These are phyloP conservation scores for Pedionomus torquatus DNA, from an alignment of 2,113 vertebrate genomes.

Conservation along the genomic window DNA sequence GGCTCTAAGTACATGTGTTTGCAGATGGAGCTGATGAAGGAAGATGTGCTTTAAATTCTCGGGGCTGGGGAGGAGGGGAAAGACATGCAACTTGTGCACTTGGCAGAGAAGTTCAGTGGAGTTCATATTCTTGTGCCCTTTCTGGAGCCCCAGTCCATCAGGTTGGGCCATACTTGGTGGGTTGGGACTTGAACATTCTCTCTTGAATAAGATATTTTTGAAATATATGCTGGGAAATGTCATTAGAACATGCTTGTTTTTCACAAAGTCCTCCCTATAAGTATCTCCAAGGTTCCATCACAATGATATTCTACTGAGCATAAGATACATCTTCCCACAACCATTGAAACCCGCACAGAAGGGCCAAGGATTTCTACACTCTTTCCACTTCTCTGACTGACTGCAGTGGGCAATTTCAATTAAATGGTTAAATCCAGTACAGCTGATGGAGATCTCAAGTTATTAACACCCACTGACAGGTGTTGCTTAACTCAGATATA, in stretches of 20 bases:
- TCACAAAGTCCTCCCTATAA: not conserved
- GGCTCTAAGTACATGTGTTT: not conserved
- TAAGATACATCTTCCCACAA: not conserved
- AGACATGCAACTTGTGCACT: not conserved
- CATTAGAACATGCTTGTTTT: not conserved
- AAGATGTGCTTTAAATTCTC: not conserved
- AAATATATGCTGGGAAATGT: not conserved
- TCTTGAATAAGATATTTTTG: not conserved
- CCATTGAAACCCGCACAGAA: not conserved
- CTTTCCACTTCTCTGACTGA: not conserved
- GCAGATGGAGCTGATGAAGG: not conserved
- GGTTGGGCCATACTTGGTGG: not conserved
- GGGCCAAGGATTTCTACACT: not conserved
- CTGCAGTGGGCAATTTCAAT: not conserved
- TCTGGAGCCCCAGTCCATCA: not conserved
- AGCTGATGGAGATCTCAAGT: not conserved
- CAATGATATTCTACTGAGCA: not conserved
- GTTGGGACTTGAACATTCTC: not conserved
- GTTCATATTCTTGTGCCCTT: not conserved
- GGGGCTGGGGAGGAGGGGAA: too few species aligned
- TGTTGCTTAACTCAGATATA: not conserved
- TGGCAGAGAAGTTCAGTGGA: not conserved
- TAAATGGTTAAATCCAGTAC: not conserved
- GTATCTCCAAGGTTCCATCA: not conserved
- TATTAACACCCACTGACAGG: not conserved